phyloP scores from a whole-genome alignment of 2,888 invertebrate genomes.

The Apocheima hispidaria region DNA sequence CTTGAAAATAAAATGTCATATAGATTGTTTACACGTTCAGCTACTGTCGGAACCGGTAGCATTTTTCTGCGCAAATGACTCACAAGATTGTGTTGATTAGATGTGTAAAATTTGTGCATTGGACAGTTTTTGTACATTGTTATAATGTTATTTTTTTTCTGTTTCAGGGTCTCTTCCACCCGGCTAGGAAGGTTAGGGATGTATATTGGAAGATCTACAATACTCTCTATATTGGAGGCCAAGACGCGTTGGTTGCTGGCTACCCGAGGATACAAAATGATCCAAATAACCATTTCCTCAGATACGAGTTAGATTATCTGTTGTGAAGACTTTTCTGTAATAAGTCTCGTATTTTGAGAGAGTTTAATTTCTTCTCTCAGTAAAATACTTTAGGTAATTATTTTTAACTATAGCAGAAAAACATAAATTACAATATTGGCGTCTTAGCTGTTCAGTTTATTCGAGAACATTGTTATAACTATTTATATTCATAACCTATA shows the following conservation, averaged over 20 bases:
- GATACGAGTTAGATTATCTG: conserved; percentile 97
- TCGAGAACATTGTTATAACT: conserved; percentile 5
- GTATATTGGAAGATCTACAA: conserved; percentile 99
- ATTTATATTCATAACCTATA: conserved; percentile 12
- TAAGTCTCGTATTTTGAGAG: conserved; percentile 40
- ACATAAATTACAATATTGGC: not conserved
- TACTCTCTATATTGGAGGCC: conserved; percentile 99
- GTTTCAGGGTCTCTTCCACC: conserved; percentile 97
- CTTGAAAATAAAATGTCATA: too few relatives aligned
- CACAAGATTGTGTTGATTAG: too few relatives aligned
- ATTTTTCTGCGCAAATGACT: too few relatives aligned
- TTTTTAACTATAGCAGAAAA: not conserved
- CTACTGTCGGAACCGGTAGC: too few relatives aligned
- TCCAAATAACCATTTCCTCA: conserved; percentile 96
- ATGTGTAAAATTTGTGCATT: too few relatives aligned
- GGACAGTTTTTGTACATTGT: not conserved
- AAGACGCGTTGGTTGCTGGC: conserved; percentile 98
- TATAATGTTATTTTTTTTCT: conserved; percentile 33
- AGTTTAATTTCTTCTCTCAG: conserved; percentile 28
- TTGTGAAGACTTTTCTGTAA: conserved; percentile 85
- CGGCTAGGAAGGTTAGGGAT: conserved; percentile 99
- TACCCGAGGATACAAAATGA: conserved; percentile 99
- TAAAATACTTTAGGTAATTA: not conserved
- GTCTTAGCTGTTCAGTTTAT: not conserved
- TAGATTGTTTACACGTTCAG: too few relatives aligned